Evolutionary conservation across 2,113 vertebrate species (phyloP), one percentile per base, ranked within the genome.

Genomic region (Hippopotamus amphibius): DNA sequence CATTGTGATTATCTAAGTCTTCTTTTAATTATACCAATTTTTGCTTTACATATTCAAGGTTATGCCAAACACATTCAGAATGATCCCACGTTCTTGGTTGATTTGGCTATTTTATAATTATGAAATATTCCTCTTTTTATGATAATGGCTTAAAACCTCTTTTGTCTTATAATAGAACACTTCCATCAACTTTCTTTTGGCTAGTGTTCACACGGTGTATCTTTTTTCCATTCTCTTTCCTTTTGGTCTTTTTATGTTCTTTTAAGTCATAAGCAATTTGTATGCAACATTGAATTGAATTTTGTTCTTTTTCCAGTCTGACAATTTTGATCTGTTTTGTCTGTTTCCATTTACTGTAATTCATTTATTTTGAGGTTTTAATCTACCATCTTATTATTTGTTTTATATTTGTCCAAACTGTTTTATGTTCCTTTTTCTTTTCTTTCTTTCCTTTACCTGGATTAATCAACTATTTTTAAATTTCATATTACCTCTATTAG

Each of bases 311-410:
- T 86, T 55, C 15, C 43, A 57, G 16, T 61, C n/a, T 80, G 26
- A 92, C 33, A 30, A 55, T 84, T 94, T 80, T 80, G 13, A 46
- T 87, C 53, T 61, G 17, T 96, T 92, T 95, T 89, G 14, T 93
- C 33, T 65, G 6, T 88, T 83, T 79, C 33, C 28, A 81, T 6
- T 96, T 66, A 68, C 6, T 50, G 3, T 65, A 87, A 88, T 94
- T 87, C 65, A 88, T 17, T 97, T 92, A 41, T 21, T 65, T 94
- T n/a, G 59, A 77, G 43, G 30, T 13, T 72, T 61, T 90, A 87
- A 22, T 90, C 21, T 66, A 48, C 8, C 16, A 72, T 53, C 41
- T 80, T 68, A 85, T 61, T 77, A 33, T 86, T 82, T 92, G 48
- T 79, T 72, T 86, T 83, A 53, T 21, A 53, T 80, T 88, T 96